phyloP scores from a whole-genome alignment of 2,888 invertebrate genomes.

The Lithophane ornitopus region DNA sequence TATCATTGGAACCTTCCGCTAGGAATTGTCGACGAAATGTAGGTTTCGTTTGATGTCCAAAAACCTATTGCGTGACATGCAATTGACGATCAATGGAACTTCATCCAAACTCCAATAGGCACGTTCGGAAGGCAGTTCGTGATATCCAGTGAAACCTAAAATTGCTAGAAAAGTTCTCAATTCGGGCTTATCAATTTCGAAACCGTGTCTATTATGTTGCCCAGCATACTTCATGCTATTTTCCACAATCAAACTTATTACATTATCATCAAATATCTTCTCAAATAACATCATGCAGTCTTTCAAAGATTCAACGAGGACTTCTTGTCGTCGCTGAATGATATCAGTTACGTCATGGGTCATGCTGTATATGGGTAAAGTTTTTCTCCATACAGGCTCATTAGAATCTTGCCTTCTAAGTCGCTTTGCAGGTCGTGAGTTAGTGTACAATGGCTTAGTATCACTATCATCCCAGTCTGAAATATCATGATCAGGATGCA shows the following conservation, averaged over 20 bases:
- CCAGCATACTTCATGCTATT: constrained; percentile 10
- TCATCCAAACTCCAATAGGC: constrained; percentile 7
- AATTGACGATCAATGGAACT: neutral
- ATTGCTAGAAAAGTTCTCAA: neutral
- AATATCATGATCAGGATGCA: constrained; percentile 10
- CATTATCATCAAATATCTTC: constrained; percentile 12
- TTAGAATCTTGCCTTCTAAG: neutral
- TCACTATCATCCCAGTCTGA: constrained; percentile 13
- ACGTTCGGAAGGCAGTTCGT: neutral
- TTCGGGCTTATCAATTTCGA: too few species aligned
- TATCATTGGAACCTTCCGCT: neutral
- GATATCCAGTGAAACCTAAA: neutral
- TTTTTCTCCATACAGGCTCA: constrained; percentile 14
- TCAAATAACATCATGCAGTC: constrained; percentile 16
- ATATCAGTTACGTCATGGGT: constrained; percentile 13
- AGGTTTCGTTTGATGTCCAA: constrained; percentile 14
- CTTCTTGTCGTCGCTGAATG: neutral
- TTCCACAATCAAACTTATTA: neutral
- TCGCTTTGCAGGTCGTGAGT: constrained; percentile 6
- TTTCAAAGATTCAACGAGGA: constrained; percentile 9
- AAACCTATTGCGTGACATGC: constrained; percentile 6
- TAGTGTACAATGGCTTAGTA: constrained; percentile 2
- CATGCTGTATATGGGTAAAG: neutral
- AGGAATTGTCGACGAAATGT: neutral
- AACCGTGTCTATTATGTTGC: constrained; percentile 5